Evolutionary conservation across 2,113 vertebrate species (phyloP).

Genomic region (Psophia crepitans): DNA sequence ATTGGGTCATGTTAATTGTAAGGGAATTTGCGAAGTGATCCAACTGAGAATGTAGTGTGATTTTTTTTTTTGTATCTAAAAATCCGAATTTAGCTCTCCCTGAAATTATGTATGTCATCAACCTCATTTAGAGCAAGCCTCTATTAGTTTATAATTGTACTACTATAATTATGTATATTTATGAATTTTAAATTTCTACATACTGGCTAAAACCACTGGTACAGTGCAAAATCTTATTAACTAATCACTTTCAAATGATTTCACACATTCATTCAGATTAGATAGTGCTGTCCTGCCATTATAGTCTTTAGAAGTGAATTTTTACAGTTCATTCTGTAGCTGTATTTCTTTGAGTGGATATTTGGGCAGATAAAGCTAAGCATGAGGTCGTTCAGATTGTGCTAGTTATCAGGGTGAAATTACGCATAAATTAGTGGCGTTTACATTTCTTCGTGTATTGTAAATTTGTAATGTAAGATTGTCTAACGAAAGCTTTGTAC

Average conservation of each 20-base stretch:
- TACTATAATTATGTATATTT: background rate
- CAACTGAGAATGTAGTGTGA: background rate
- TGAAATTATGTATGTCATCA: background rate
- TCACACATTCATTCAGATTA: background rate
- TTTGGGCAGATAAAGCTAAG: background rate
- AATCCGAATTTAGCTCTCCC: background rate
- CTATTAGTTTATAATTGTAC: background rate
- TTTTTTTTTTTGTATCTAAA: background rate
- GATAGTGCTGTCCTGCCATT: background rate
- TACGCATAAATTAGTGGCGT: background rate
- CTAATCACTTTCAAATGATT: background rate
- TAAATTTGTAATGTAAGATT: constrained; percentile 38
- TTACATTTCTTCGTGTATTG: background rate
- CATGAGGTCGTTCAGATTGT: background rate
- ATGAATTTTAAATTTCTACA: background rate
- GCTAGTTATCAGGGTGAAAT: background rate
- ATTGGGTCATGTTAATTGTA: background rate
- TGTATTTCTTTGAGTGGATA: background rate
- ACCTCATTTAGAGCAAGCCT: background rate
- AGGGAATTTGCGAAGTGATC: background rate
- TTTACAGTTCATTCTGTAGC: background rate
- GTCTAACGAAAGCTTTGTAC: constrained; percentile 1
- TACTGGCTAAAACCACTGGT: background rate
- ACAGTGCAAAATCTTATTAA: background rate
- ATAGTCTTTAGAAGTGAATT: background rate